Evolutionary conservation across 2,888 invertebrate species (phyloP), one percentile per base, ranked within the genome.

Genomic region (Ganaspis brasiliensis): DNA sequence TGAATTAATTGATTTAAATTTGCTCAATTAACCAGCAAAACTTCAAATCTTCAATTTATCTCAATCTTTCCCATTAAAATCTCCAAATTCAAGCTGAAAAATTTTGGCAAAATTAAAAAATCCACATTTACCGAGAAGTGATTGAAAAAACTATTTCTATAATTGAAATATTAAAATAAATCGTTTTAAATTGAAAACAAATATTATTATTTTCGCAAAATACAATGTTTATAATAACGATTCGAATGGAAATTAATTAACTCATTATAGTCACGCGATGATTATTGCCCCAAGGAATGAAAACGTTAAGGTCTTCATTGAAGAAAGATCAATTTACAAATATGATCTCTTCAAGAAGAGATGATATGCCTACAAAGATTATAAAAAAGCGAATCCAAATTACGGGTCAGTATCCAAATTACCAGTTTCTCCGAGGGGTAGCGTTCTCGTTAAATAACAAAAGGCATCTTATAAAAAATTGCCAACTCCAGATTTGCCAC

Each of bases 241-340:
- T 26, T 57, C 14, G 10, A 26, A 26, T 26, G 4, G 1, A 10
- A 63, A 21, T 63, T 21, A 45, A 45, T 45, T 45, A 40, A 45
- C 40, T 63, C 45, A 40, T 63, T 59, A 35, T 16, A 26, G 10
- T 16, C 31, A 59, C 31, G 16, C 31, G 35, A 31, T 16, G 31
- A 59, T 59, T 59, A 59, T 59, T 35, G n/a, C 40, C 24, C 8
- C 8, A 45, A n/a, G 24, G 8, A 67, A 24, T 45, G 14, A 67
- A 83, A 80, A 77, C 85, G 86, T 88, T 89, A 87, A 89, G 88
- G 88, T 88, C 88, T 88, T 89, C 87, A 89, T 89, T 89, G 88
- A 89, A 85, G 84, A 84, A n/a, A 84, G 87, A 81, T 84, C 87
- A 86, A 86, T 86, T 87, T 86, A 82, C 83, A 80, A 82, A 82